These are phyloP conservation scores for Pocota personata DNA, from an alignment of 2,888 invertebrate species.

Conservation along the genomic window DNA sequence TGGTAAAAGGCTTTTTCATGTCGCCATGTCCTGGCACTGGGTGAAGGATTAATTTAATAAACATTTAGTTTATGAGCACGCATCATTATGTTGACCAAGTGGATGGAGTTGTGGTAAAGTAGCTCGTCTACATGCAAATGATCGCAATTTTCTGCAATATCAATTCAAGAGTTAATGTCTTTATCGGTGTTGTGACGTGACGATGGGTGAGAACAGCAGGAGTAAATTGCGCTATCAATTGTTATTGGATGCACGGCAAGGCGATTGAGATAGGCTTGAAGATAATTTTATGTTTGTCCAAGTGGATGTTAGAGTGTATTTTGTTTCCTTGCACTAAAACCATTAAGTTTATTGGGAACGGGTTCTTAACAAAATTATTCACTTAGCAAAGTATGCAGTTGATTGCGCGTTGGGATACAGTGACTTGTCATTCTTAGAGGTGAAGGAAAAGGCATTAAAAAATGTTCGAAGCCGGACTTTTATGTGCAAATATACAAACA, in stretches of 20 bases:
- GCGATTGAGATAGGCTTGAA: background rate
- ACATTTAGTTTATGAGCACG: conserved; percentile 43
- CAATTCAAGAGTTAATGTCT: conserved; percentile 53
- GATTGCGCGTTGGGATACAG: too few relatives aligned
- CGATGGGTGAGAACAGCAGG: conserved; percentile 44
- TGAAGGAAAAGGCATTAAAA: too few relatives aligned
- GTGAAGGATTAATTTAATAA: conserved; percentile 56
- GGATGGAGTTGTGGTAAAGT: background rate
- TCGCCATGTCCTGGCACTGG: conserved; percentile 4
- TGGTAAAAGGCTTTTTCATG: conserved; percentile 22
- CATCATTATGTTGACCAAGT: background rate
- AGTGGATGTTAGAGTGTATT: too few relatives aligned
- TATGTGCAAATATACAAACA: too few relatives aligned
- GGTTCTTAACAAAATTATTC: too few relatives aligned
- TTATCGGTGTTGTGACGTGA: conserved; percentile 58
- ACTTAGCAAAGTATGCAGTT: too few relatives aligned
- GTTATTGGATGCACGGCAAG: conserved; percentile 24
- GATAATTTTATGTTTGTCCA: conserved; percentile 24
- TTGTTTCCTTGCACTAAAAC: too few relatives aligned
- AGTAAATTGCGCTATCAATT: conserved; percentile 26
- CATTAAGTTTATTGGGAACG: too few relatives aligned
- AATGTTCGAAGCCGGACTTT: too few relatives aligned
- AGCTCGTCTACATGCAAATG: conserved; percentile 47
- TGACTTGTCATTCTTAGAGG: too few relatives aligned
- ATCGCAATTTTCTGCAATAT: conserved; percentile 48